Percentiles rank a stretch among this genome's conserved stretches.
phyloP scores from a whole-genome alignment of 2,113 vertebrate genomes.

The Tauraco erythrolophus region DNA sequence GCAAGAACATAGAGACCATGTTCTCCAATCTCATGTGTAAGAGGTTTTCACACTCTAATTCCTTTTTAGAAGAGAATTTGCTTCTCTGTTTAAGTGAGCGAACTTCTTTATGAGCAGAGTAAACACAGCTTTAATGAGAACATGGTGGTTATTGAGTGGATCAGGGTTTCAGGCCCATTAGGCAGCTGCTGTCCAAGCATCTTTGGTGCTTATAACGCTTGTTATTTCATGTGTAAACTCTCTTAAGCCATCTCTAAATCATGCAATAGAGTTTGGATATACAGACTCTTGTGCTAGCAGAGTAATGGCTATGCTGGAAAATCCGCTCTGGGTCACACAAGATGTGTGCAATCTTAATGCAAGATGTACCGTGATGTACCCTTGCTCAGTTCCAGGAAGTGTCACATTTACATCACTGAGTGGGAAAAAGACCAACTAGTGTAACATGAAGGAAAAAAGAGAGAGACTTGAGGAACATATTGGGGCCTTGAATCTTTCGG shows the following conservation, averaged over 20 bases:
- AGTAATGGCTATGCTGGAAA: background rate
- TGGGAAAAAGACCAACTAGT: background rate
- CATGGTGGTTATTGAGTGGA: background rate
- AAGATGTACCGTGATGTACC: background rate
- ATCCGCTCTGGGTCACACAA: background rate
- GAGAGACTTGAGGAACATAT: background rate
- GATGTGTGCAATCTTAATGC: no score
- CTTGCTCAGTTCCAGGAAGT: background rate
- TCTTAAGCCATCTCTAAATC: constrained; percentile 38
- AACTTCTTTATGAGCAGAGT: background rate
- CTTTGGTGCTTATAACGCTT: background rate
- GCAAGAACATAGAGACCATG: background rate
- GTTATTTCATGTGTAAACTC: constrained; percentile 35
- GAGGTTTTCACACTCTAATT: background rate
- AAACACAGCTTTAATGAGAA: constrained; percentile 42
- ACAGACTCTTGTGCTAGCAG: background rate
- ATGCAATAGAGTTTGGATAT: background rate
- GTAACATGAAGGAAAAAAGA: background rate
- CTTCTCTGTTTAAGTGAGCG: background rate
- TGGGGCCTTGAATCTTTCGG: background rate
- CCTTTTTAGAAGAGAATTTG: background rate
- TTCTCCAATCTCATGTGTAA: background rate
- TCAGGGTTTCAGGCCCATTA: background rate
- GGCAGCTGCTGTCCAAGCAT: constrained; percentile 12
- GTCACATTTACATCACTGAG: background rate